Percentiles rank a stretch among this genome's conserved stretches.
These are phyloP conservation scores for Elephantulus edwardii DNA, from an alignment of 2,113 vertebrate species.

Conservation along the genomic window DNA sequence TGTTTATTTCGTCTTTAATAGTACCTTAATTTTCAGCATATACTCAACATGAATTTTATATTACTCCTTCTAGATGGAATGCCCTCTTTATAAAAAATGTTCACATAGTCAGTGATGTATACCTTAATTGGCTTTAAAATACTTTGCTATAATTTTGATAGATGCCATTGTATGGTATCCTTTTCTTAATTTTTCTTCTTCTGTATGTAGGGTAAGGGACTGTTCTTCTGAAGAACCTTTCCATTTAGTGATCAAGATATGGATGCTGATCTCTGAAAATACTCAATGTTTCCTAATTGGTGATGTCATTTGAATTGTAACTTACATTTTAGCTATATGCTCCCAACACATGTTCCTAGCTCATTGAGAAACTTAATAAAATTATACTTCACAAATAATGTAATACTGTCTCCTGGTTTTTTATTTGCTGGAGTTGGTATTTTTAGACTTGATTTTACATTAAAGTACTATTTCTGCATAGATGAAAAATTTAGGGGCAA, in stretches of 20 bases:
- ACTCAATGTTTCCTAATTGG: constrained; percentile 55
- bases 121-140: constrained; percentile 34
- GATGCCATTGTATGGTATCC: constrained; percentile 42
- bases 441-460: not conserved
- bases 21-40: not conserved
- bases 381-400: not conserved
- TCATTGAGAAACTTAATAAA: constrained; percentile 80
- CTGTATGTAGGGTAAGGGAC: constrained; percentile 85
- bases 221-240: constrained; percentile 81
- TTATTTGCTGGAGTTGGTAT: constrained; percentile 37
- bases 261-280: constrained; percentile 77
- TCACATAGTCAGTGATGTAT: constrained; percentile 31
- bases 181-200: constrained; percentile 80
- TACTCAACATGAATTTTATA: not conserved
- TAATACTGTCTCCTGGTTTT: constrained; percentile 19
- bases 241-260: constrained; percentile 71
- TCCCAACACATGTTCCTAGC: constrained; percentile 45
- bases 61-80: constrained; percentile 18
- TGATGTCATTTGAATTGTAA: constrained; percentile 60
- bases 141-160: constrained; percentile 60
- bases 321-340: not conserved
- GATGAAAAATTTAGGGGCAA: not conserved
- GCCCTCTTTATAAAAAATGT: constrained; percentile 34
- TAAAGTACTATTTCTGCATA: not conserved
- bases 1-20: not conserved